phyloP scores from a whole-genome alignment of 2,888 invertebrate species.

The Stenolophus ochropezus region DNA sequence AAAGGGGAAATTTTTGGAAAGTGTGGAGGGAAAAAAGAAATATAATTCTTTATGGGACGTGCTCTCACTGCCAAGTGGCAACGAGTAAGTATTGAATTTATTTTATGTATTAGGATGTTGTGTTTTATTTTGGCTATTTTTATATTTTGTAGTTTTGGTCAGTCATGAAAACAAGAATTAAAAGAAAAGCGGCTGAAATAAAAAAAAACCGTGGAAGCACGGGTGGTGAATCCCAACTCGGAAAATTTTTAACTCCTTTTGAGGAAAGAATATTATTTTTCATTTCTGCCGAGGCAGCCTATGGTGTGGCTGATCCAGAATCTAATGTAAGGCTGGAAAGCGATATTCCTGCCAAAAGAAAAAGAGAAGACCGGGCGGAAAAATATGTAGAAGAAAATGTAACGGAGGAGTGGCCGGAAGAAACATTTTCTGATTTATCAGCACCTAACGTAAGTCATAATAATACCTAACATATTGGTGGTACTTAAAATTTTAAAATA shows the following conservation, averaged over 20 bases:
- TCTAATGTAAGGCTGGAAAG: not conserved
- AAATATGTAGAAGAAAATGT: not conserved
- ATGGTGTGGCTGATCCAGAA: constrained; percentile 23
- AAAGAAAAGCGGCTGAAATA: constrained; percentile 29
- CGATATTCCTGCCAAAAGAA: constrained; percentile 5
- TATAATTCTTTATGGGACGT: constrained; percentile 21
- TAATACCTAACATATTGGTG: not conserved
- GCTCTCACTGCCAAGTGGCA: not conserved
- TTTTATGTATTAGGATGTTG: too few relatives aligned
- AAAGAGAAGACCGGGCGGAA: too few relatives aligned
- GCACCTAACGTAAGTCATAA: constrained; percentile 29
- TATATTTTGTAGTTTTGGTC: constrained; percentile 28
- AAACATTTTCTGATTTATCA: not conserved
- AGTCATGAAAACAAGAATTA: constrained; percentile 24
- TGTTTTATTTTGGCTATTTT: not conserved
- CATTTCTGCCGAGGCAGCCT: constrained; percentile 29
- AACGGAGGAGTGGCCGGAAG: not conserved
- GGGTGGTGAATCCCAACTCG: constrained; percentile 5
- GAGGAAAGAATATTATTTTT: constrained; percentile 29
- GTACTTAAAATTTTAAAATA: not conserved
- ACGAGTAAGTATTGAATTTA: constrained; percentile 29
- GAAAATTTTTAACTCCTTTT: not conserved
- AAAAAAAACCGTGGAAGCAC: constrained; percentile 10
- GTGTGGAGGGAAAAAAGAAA: constrained; percentile 17
- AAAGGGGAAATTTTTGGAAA: constrained; percentile 38